Evolutionary conservation across 2,888 invertebrate species (phyloP).

Genomic region (Aquatica leii): DNA sequence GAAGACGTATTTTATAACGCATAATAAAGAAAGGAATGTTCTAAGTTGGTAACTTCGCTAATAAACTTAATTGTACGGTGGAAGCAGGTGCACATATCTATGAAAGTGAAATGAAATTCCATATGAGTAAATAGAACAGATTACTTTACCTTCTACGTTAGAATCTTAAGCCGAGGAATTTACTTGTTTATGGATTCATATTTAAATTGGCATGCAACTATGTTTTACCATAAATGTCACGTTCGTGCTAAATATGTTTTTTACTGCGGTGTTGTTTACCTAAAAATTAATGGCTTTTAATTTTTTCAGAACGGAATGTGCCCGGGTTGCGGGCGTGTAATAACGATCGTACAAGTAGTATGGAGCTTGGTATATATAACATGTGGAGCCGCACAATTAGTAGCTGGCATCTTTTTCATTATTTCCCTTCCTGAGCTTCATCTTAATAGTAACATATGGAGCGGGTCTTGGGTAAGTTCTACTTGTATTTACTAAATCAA

Average conservation of each 20-base stretch:
- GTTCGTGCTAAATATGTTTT: slow-evolving; percentile 1
- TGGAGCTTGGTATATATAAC: slow-evolving; percentile 62
- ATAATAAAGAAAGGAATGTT: slow-evolving; percentile 23
- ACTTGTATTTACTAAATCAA: too few species aligned
- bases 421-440: slow-evolving; percentile 62
- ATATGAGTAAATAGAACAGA: slow-evolving; percentile 28
- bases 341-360: slow-evolving; percentile 61
- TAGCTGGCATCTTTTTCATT: slow-evolving; percentile 64
- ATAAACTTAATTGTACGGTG: slow-evolving; percentile 29
- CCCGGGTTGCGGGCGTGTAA: slow-evolving; percentile 56
- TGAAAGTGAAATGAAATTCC: slow-evolving; percentile 35
- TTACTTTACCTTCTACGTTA: neutral
- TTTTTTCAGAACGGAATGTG: slow-evolving; percentile 56
- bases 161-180: neutral
- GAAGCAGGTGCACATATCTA: slow-evolving; percentile 30
- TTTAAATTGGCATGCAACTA: too few species aligned
- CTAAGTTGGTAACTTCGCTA: slow-evolving; percentile 18
- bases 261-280: too few species aligned
- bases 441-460: slow-evolving; percentile 62
- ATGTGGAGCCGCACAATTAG: slow-evolving; percentile 63
- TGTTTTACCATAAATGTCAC: too few species aligned
- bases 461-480: slow-evolving; percentile 63
- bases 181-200: neutral
- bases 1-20: neutral
- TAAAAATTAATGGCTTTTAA: too few species aligned